Conservation (phyloP, 2,888 invertebrate genomes). For the Tenthredo notha region DNA sequence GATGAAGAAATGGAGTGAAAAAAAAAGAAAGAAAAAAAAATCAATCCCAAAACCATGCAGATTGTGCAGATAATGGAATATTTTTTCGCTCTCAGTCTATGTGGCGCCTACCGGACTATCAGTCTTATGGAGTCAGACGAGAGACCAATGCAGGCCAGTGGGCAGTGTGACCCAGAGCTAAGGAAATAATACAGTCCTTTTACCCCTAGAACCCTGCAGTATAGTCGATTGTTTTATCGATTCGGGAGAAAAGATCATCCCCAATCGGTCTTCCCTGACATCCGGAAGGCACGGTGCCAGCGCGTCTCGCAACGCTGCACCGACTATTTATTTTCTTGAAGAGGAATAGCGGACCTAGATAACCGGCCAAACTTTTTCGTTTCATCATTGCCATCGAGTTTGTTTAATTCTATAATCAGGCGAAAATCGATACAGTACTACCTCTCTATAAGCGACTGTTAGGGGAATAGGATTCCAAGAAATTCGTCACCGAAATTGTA, state of each 20-base stretch:
- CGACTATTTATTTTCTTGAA: not conserved
- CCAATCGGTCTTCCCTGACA: slow-evolving; percentile 22
- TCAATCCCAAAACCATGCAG: not conserved
- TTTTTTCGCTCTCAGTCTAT: not conserved
- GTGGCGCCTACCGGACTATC: not conserved
- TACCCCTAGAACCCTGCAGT: not conserved
- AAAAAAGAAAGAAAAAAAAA: no score
- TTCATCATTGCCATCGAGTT: not conserved
- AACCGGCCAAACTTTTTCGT: not conserved
- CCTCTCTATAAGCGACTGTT: no score
- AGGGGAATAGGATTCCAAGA: no score
- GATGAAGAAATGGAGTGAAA: not conserved
- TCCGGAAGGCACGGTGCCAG: slow-evolving; percentile 59
- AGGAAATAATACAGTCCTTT: not conserved
- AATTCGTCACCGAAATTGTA: no score
- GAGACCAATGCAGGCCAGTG: not conserved
- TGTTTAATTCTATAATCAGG: not conserved
- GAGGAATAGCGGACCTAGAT: not conserved
- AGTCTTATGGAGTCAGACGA: not conserved
- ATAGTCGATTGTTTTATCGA: slow-evolving; percentile 36
- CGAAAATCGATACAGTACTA: not conserved
- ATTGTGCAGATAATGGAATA: not conserved
- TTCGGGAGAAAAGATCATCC: not conserved
- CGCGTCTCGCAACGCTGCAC: slow-evolving; percentile 40
- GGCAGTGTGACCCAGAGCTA: not conserved